Evolutionary conservation across 2,113 vertebrate species (phyloP), one percentile per base, ranked within the genome.

Genomic region (Typhlomys cinereus): DNA sequence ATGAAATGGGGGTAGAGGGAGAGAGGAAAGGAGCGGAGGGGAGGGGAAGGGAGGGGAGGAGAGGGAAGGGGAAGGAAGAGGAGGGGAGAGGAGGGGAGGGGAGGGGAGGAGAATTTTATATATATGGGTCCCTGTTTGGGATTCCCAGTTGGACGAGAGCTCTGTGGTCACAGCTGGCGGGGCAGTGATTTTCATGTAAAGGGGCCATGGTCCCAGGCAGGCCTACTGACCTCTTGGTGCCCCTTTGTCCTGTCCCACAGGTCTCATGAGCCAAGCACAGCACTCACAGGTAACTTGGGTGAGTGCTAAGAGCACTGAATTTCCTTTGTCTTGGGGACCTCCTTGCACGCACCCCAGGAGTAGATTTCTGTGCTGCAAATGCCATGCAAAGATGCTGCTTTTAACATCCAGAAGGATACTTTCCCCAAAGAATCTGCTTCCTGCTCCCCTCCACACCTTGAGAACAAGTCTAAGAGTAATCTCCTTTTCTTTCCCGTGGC

Each of bases 281-380:
- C 41, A 10, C 64, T 29, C 8, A 25, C 25, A 36, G n/a, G 36
- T 29, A 1, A 29, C 66, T 7, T 5, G 8, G 29, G 34, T 20
- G 36, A 66, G 31, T 80, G 62, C 73, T 1, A 3, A 64, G 50
- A n/a, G 17, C 36, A 2, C 52, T 0, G 1, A 18, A 50, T 62
- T 67, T 18, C 31, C 14, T 78, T 50, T 46, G 1, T 23, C n/a
- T 52, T 14, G 6, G 18, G 36, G 13, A 7, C 25, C 64, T 75
- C 4, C 14, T 34, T 80, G 11, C 5, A 71, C 21, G 34, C 27
- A 71, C 34, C 34, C 57, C 5, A 2, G 1, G 20, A 29, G 1
- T 7, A 15, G 25, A 17, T n/a, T 59, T 52, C 41, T 50, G 57
- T 67, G 13, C 39, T 66, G 46, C 23, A 79, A 70, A 70, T 52